These are phyloP conservation scores for Procambarus clarkii DNA, from an alignment of 1,140 invertebrate genomes.

Conservation along the genomic window DNA sequence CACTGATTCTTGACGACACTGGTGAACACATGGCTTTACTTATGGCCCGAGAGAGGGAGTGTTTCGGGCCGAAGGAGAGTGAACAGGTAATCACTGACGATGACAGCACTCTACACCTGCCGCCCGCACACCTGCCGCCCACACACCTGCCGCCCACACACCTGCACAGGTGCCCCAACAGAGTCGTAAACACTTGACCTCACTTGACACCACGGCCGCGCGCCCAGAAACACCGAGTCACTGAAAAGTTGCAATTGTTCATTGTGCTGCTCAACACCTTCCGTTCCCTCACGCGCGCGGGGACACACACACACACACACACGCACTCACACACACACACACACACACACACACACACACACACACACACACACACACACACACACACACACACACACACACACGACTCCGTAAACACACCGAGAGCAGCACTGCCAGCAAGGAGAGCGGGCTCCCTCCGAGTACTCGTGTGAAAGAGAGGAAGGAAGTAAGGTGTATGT, in stretches of 20 bases:
- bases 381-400: too few relatives aligned
- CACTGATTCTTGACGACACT: not conserved
- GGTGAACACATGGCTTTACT: not conserved
- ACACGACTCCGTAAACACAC: conserved; percentile 30
- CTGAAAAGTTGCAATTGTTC: not conserved
- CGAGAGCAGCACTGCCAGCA: not conserved
- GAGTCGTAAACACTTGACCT: not conserved
- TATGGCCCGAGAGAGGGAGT: too few relatives aligned
- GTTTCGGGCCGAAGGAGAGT: too few relatives aligned
- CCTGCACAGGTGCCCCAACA: not conserved
- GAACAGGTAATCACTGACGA: too few relatives aligned
- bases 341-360: not conserved
- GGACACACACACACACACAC: not conserved
- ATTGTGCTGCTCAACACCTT: conserved; percentile 8
- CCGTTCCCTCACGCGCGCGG: conserved; percentile 22
- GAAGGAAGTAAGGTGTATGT: conserved; percentile 10
- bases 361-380: too few relatives aligned
- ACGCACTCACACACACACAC: not conserved
- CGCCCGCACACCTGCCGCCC: too few relatives aligned
- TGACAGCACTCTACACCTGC: too few relatives aligned
- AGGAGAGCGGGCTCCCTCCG: not conserved
- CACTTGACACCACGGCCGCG: not conserved
- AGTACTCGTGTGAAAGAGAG: not conserved
- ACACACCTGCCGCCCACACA: too few relatives aligned
- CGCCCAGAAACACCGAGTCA: not conserved